Conservation (phyloP, 2,797 vertebrate genomes). For the Pantherophis alleghaniensis region DNA sequence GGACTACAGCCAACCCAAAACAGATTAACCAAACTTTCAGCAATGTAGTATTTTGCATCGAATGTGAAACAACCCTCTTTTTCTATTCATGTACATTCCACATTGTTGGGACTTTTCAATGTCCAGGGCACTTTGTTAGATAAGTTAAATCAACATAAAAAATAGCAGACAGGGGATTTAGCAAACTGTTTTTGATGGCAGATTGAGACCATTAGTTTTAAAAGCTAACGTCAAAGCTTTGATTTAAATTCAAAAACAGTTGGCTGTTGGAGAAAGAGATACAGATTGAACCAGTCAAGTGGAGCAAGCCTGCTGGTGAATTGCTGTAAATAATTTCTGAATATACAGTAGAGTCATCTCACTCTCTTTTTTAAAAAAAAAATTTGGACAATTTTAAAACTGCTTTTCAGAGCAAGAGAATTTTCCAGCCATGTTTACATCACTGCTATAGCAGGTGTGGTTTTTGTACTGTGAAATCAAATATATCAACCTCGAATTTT, state of each 20-base stretch:
- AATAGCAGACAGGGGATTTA: background rate
- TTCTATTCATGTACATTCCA: background rate
- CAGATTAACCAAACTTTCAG: background rate
- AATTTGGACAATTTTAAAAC: background rate
- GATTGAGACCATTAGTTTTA: background rate
- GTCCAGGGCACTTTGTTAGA: background rate
- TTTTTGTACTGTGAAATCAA: background rate
- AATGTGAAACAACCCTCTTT: background rate
- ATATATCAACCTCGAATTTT: background rate
- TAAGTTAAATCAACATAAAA: background rate
- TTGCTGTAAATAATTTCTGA: background rate
- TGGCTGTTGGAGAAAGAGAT: background rate
- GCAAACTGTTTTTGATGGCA: background rate
- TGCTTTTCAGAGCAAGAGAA: background rate
- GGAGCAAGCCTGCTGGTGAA: background rate
- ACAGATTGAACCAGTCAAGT: background rate
- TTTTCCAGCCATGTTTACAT: background rate
- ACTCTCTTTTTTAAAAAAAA: background rate
- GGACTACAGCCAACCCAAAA: background rate
- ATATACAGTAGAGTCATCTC: too few species aligned
- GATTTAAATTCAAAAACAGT: background rate
- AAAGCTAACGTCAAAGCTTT: background rate
- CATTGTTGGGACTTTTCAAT: background rate
- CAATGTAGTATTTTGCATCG: background rate
- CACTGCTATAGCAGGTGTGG: background rate